Percentiles rank a stretch among this genome's conserved stretches.
Evolutionary conservation across 2,888 invertebrate species (phyloP).

Genomic region (Helobdella robusta): DNA sequence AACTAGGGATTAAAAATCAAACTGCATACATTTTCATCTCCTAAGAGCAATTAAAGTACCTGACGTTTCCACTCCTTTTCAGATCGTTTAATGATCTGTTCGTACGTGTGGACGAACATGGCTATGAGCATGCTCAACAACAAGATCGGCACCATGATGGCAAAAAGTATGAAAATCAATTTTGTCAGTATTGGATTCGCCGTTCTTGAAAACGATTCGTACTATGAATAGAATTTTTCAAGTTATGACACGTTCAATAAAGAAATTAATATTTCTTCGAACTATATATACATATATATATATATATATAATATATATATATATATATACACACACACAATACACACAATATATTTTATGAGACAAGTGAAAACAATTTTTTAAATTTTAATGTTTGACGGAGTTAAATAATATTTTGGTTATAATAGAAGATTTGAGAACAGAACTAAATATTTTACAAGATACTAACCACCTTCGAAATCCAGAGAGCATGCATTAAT

Average conservation of each 20-base stretch:
- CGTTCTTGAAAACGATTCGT: slow-evolving; percentile 77
- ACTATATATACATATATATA: not conserved
- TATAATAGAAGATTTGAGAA: no score
- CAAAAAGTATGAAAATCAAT: slow-evolving; percentile 90
- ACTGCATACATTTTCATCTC: not conserved
- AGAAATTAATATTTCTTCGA: not conserved
- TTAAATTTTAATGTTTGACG: not conserved
- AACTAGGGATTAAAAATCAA: no score
- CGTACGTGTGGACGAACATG: slow-evolving; percentile 99
- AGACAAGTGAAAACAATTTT: not conserved
- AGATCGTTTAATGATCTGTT: slow-evolving; percentile 90
- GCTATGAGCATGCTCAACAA: slow-evolving; percentile 95
- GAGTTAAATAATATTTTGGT: not conserved
- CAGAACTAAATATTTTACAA: no score
- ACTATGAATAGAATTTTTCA: slow-evolving; percentile 57
- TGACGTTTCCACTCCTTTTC: slow-evolving; percentile 87
- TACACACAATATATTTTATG: not conserved
- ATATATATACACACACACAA: not conserved
- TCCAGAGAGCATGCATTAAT: no score
- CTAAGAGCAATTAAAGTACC: slow-evolving; percentile 35
- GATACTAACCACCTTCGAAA: no score
- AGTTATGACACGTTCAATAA: not conserved
- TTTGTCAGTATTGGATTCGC: slow-evolving; percentile 85
- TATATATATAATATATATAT: not conserved
- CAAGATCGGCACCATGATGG: slow-evolving; percentile 93